These are phyloP conservation scores for Hirtodrosophila alboralis DNA, from an alignment of 2,888 invertebrate species.

Conservation along the genomic window DNA sequence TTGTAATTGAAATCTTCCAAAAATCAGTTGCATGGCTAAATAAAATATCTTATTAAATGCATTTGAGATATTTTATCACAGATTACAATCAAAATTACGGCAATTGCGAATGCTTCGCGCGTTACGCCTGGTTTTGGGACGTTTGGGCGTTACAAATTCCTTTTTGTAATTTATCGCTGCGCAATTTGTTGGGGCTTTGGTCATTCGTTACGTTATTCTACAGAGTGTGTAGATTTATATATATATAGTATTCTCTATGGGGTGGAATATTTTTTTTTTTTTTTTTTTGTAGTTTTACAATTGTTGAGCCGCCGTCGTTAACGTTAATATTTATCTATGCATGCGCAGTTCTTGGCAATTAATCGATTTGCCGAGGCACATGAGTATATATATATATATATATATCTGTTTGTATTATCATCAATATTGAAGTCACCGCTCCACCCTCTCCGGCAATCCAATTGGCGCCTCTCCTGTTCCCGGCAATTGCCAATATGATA, in stretches of 20 bases:
- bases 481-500: slow-evolving; percentile 56
- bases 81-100: slow-evolving; percentile 29
- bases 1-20: too few relatives aligned
- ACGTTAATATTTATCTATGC: slow-evolving; percentile 51
- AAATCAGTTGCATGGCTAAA: too few relatives aligned
- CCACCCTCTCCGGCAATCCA: too few relatives aligned
- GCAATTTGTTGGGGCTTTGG: slow-evolving; percentile 69
- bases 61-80: slow-evolving; percentile 7
- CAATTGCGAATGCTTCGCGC: slow-evolving; percentile 30
- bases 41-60: too few relatives aligned
- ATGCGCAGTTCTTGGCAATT: slow-evolving; percentile 61
- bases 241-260: slow-evolving; percentile 12
- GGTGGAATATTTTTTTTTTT: slow-evolving; percentile 39
- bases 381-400: slow-evolving; percentile 16
- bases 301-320: slow-evolving; percentile 12
- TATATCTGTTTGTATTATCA: slow-evolving; percentile 39
- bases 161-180: slow-evolving; percentile 64
- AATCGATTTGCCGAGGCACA: slow-evolving; percentile 48
- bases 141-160: slow-evolving; percentile 68
- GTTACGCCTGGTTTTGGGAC: slow-evolving; percentile 46
- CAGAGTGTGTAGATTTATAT: too few relatives aligned
- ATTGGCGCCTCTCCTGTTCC: slow-evolving; percentile 60
- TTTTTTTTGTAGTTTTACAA: too few relatives aligned
- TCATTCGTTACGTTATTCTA: slow-evolving; percentile 48
- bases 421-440: too few relatives aligned